Base-by-base conservation (phyloP, 2,797 vertebrate species). In the Darevskia mixta region DNA sequence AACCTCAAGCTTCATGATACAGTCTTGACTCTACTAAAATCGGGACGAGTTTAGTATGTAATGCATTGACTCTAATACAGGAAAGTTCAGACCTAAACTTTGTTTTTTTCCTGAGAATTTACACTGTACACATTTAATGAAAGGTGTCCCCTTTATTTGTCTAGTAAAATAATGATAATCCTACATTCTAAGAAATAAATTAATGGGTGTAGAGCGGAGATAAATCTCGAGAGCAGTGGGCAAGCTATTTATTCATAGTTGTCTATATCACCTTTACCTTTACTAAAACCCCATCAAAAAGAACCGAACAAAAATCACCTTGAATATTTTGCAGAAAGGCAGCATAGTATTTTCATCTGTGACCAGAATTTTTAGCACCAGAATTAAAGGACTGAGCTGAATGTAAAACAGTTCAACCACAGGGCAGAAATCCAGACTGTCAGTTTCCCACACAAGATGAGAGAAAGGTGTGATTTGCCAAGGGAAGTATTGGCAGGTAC, bases 1-100 rank as follows among this genome's bases (percentile, higher is more conserved):
- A 90, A 90, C 79, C 81, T 85, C 25, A 86, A 81, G 92, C 92
- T 88, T 41, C 64, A 82, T 1, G 75, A 35, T 79, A 79, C 20
- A 55, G 41, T 78, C 75, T 88, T 41, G 10, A 69, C 38, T 64
- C 25, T 69, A 11, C 17, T 78, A 83, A 83, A 83, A 78, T 78
- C 35, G 79, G 64, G 55, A 79, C 71, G 64, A 82, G 58, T 66
- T 41, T 76, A 66, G 29, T 38, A 79, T 58, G 35, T 64, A 71
- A 79, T 69, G 4, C 29, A 58, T 58, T 41, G 67, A 79, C 76
- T 69, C 10, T 73, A 83, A 55, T 77, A 67, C 7, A 83, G 32
- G 32, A 55, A 69, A 18, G 9, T 83, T 78, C 10, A 83, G 15
- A 25, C 25, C 43, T 69, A 55, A 10, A 25, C 17, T 64, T 64